phyloP scores from a whole-genome alignment of 1,140 invertebrate genomes.

The Riptortus pedestris region DNA sequence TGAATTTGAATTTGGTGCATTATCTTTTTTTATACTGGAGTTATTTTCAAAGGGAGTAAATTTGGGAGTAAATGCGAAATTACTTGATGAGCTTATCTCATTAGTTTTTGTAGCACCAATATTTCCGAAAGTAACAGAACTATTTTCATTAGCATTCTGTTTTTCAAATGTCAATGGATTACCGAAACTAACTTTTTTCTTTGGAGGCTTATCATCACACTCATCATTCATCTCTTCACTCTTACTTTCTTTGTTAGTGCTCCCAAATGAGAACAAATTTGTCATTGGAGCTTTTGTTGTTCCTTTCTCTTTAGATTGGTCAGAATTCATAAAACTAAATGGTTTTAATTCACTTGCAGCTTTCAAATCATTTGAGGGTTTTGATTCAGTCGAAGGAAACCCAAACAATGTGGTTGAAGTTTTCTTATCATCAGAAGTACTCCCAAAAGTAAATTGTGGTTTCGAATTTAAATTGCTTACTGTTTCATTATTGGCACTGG shows the following conservation, averaged over 20 bases:
- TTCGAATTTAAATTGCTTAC: not conserved
- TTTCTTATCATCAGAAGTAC: not conserved
- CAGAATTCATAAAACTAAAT: conserved; percentile 9
- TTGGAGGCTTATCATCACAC: conserved; percentile 16
- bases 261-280: conserved; percentile 6
- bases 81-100: not conserved
- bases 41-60: not conserved
- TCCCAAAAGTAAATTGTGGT: not conserved
- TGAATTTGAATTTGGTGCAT: not conserved
- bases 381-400: not conserved
- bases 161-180: conserved; percentile 12
- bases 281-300: not conserved
- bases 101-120: not conserved
- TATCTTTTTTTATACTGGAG: not conserved
- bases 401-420: not conserved
- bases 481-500: not conserved
- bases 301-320: not conserved
- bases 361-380: not conserved
- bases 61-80: conserved; percentile 1
- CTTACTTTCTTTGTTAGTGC: not conserved
- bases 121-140: not conserved
- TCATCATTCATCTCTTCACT: not conserved
- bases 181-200: conserved; percentile 23
- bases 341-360: not conserved
- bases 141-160: not conserved